These are phyloP conservation scores for Hemicentrotus pulcherrimus DNA, from an alignment of 35 echinoderm and acorn worm species.

Conservation along the genomic window DNA sequence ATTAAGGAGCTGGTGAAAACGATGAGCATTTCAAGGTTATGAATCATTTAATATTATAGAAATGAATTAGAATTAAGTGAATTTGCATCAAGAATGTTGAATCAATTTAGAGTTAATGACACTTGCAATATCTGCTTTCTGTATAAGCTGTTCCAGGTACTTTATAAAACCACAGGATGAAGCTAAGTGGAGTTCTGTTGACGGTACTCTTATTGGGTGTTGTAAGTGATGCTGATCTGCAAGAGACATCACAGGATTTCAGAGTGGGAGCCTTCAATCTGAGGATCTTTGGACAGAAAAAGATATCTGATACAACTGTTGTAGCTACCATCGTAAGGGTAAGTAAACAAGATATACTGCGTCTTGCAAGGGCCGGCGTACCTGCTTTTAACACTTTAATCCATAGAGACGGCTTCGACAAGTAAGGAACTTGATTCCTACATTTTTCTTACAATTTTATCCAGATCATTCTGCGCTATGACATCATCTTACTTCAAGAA, in stretches of 20 bases:
- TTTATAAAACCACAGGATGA: not conserved
- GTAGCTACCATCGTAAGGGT: constrained; percentile 46
- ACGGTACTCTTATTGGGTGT: not conserved
- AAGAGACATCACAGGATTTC: not conserved
- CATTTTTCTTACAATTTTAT: not conserved
- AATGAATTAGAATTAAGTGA: too few relatives aligned
- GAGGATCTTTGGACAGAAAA: constrained; percentile 50
- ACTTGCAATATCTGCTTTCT: too few relatives aligned
- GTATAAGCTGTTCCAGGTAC: too few relatives aligned
- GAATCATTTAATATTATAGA: too few relatives aligned
- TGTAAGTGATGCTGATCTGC: not conserved
- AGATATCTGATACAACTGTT: not conserved
- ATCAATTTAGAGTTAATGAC: too few relatives aligned
- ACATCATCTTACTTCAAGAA: constrained; percentile 75
- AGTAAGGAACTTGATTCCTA: not conserved
- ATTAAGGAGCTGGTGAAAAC: too few relatives aligned
- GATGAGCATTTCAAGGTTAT: too few relatives aligned
- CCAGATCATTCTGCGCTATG: constrained; percentile 79
- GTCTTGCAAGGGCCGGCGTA: not conserved
- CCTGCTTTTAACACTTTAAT: not conserved
- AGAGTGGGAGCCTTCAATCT: constrained; percentile 66
- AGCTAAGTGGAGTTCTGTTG: not conserved
- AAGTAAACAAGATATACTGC: constrained; percentile 8
- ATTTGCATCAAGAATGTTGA: too few relatives aligned
- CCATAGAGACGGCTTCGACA: not conserved